Evolutionary conservation across 2,888 invertebrate species (phyloP).

Genomic region (Drosophila monieri): DNA sequence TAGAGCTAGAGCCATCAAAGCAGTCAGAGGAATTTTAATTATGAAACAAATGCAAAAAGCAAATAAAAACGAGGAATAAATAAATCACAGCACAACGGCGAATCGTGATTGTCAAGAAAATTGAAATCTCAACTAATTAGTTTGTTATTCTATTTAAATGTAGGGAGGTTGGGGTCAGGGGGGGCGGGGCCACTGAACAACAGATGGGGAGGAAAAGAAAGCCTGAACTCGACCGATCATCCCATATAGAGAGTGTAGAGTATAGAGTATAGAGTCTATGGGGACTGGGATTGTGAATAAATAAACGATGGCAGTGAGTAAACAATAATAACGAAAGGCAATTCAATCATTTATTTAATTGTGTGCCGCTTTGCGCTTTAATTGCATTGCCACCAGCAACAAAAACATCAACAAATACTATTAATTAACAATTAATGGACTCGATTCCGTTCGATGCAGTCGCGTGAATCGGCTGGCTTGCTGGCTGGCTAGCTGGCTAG

Average conservation of each 20-base stretch:
- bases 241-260: conserved; percentile 9
- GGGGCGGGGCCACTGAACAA: not conserved
- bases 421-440: conserved; percentile 65
- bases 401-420: conserved; percentile 39
- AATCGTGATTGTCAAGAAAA: conserved; percentile 57
- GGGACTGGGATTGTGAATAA: conserved; percentile 1
- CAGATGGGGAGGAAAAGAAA: conserved; percentile 28
- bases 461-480: conserved; percentile 22
- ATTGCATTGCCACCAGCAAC: conserved; percentile 44
- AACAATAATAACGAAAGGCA: conserved; percentile 35
- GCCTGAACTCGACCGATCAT: conserved; percentile 8
- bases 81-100: conserved; percentile 37
- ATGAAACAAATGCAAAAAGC: conserved; percentile 54
- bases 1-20: conserved; percentile 18
- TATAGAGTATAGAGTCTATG: conserved; percentile 15
- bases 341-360: conserved; percentile 45
- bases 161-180: not conserved
- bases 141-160: conserved; percentile 73
- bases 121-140: conserved; percentile 71
- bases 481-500: too few relatives aligned
- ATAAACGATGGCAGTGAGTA: conserved; percentile 21
- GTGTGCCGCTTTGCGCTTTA: conserved; percentile 45
- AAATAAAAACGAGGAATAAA: conserved; percentile 42
- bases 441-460: conserved; percentile 43
- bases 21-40: conserved; percentile 64